A percentile compares a stretch with the other conserved stretches of the same genome.
phyloP scores from a whole-genome alignment of 1,140 invertebrate species.

The Drosophila navojoa region DNA sequence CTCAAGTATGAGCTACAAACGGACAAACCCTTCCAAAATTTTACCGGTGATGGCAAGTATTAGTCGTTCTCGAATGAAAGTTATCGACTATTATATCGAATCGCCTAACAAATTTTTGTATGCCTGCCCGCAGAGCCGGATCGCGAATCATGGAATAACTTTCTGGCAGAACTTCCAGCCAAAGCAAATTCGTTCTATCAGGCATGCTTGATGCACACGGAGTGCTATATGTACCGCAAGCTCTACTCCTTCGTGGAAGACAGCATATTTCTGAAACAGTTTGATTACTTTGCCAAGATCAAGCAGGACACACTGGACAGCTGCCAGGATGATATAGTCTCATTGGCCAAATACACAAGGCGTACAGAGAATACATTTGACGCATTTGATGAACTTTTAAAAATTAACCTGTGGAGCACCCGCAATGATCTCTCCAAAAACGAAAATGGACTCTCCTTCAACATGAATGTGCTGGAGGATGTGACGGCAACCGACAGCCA shows the following conservation, averaged over 20 bases:
- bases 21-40: constrained; percentile 90
- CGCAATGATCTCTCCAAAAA: constrained; percentile 94
- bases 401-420: constrained; percentile 89
- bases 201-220: constrained; percentile 93
- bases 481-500: constrained; percentile 87
- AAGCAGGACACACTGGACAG: constrained; percentile 88
- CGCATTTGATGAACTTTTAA: constrained; percentile 86
- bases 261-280: constrained; percentile 88
- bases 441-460: constrained; percentile 50
- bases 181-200: constrained; percentile 89
- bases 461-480: constrained; percentile 86
- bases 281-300: constrained; percentile 91
- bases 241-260: constrained; percentile 91
- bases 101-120: not conserved
- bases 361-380: constrained; percentile 70
- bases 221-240: constrained; percentile 96
- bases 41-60: constrained; percentile 80
- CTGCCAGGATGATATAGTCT: constrained; percentile 85
- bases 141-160: constrained; percentile 84
- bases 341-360: constrained; percentile 84
- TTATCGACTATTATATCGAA: not conserved
- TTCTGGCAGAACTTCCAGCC: constrained; percentile 73
- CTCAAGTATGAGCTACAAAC: constrained; percentile 96
- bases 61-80: not conserved
- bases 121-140: constrained; percentile 69